Evolutionary conservation across 2,888 invertebrate genomes (phyloP).

Genomic region (Tipula confusa): DNA sequence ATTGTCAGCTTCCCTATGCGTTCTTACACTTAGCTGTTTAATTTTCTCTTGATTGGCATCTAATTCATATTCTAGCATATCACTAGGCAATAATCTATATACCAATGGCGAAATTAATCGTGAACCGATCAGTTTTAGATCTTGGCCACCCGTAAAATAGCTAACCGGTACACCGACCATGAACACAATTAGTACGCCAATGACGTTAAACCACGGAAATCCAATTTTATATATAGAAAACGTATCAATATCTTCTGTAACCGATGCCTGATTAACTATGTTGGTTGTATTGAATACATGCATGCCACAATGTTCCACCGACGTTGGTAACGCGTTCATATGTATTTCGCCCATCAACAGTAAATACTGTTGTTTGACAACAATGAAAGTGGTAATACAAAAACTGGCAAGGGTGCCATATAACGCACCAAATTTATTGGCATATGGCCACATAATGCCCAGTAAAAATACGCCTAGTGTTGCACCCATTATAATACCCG

Average conservation of each 20-base stretch:
- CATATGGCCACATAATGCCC: constrained; percentile 57
- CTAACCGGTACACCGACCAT: neutral
- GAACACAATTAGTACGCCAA: neutral
- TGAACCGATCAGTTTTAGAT: neutral
- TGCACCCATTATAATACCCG: neutral
- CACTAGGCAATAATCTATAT: neutral
- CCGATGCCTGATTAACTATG: neutral
- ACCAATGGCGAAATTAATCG: neutral
- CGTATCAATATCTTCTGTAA: neutral
- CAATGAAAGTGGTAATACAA: neutral
- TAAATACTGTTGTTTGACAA: neutral
- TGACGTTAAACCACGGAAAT: neutral
- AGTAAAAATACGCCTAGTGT: neutral
- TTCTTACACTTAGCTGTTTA: neutral
- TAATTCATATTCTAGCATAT: neutral
- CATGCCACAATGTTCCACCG: constrained; percentile 31
- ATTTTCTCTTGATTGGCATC: neutral
- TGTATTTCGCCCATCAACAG: neutral
- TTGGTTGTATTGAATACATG: neutral
- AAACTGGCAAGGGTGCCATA: neutral
- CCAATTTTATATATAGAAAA: constrained; percentile 21
- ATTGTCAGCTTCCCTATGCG: too few relatives aligned
- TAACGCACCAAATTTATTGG: neutral
- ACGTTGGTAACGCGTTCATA: neutral
- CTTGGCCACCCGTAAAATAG: neutral